A percentile compares a stretch with the other conserved stretches of the same genome.
These are phyloP conservation scores for Patella pellucida DNA, from an alignment of 2,888 invertebrate species.

Conservation along the genomic window DNA sequence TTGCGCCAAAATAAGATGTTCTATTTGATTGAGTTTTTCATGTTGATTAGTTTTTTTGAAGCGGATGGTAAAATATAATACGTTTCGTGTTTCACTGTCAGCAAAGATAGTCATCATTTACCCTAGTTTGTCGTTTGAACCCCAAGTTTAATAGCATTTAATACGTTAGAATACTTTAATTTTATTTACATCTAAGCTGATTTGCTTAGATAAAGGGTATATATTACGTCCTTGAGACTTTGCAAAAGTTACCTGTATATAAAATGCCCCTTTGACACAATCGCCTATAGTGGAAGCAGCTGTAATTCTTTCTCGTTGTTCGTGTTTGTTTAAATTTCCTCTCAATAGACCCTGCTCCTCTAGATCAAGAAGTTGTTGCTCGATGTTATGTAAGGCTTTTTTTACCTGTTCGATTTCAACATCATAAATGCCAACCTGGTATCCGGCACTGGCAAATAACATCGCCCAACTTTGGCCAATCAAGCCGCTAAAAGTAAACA, in stretches of 20 bases:
- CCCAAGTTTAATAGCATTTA: no score
- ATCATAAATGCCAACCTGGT: slow-evolving; percentile 89
- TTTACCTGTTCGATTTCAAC: slow-evolving; percentile 51
- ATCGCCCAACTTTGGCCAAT: slow-evolving; percentile 98
- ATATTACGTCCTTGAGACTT: no score
- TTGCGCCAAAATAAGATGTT: no score
- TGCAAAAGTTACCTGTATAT: slow-evolving; percentile 74
- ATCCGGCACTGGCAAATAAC: slow-evolving; percentile 92
- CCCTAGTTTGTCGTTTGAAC: no score
- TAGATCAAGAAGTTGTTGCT: slow-evolving; percentile 74
- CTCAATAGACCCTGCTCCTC: slow-evolving; percentile 77
- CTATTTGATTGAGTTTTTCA: no score
- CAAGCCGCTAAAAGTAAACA: slow-evolving; percentile 80
- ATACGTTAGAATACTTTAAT: no score
- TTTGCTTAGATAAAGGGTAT: no score
- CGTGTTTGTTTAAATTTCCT: slow-evolving; percentile 79
- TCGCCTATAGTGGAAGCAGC: slow-evolving; percentile 80
- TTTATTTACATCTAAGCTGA: no score
- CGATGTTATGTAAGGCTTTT: slow-evolving; percentile 78
- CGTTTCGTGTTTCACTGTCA: no score
- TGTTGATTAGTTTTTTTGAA: no score
- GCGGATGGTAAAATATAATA: no score
- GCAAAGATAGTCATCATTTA: no score
- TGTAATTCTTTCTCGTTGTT: slow-evolving; percentile 85
- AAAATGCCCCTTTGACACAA: slow-evolving; percentile 82